phyloP scores from a whole-genome alignment of 1,140 invertebrate genomes.

The Drosophila auraria region DNA sequence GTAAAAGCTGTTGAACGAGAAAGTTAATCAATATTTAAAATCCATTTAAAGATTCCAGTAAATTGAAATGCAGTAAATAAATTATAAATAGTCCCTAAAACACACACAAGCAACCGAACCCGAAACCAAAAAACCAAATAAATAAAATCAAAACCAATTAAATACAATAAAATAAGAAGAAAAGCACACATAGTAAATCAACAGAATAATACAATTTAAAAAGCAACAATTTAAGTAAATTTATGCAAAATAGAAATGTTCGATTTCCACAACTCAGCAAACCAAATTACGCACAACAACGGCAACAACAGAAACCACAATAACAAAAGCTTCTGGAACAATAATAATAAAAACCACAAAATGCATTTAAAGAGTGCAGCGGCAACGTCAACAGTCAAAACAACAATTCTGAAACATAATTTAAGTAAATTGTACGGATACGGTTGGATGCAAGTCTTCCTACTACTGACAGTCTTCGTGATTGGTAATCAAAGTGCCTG shows the following conservation, averaged over 20 bases:
- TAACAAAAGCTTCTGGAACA: conserved; percentile 36
- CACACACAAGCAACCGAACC: conserved; percentile 36
- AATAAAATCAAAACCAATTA: conserved; percentile 47
- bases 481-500: conserved; percentile 87
- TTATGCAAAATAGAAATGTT: conserved; percentile 79
- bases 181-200: conserved; percentile 36
- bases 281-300: conserved; percentile 57
- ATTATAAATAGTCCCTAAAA: conserved; percentile 49
- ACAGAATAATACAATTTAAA: conserved; percentile 52
- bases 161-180: conserved; percentile 27
- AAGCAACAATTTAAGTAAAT: conserved; percentile 56
- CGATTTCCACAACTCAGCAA: conserved; percentile 62
- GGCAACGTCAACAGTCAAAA: conserved; percentile 54
- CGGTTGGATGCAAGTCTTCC: conserved; percentile 82
- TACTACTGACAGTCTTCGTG: conserved; percentile 83
- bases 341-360: conserved; percentile 46
- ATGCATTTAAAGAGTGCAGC: conserved; percentile 53
- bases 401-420: conserved; percentile 57
- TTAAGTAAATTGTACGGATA: conserved; percentile 50
- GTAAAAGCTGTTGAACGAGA: conserved; percentile 46
- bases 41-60: conserved; percentile 60
- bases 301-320: conserved; percentile 34
- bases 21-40: conserved; percentile 50
- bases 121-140: conserved; percentile 45
- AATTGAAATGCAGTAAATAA: conserved; percentile 64